phyloP scores from a whole-genome alignment of 1,140 invertebrate species.

The Diuraphis noxia region DNA sequence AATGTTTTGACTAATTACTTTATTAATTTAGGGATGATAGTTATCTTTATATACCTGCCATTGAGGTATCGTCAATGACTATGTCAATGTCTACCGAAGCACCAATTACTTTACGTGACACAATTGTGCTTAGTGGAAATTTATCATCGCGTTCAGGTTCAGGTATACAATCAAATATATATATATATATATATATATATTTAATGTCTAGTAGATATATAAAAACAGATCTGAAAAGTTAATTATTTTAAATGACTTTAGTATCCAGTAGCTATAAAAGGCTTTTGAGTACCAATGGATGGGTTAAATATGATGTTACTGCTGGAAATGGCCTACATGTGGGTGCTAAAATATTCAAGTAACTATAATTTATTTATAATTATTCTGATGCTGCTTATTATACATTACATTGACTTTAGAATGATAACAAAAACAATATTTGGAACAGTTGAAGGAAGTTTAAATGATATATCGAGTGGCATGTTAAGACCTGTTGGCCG shows the following conservation, averaged over 20 bases:
- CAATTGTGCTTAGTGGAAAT: constrained; percentile 77
- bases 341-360: constrained; percentile 66
- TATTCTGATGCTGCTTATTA: background rate
- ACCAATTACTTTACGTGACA: constrained; percentile 83
- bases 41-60: constrained; percentile 65
- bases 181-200: background rate
- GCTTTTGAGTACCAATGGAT: constrained; percentile 60
- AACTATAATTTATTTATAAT: background rate
- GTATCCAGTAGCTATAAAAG: constrained; percentile 52
- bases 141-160: constrained; percentile 85
- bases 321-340: constrained; percentile 75
- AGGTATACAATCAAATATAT: constrained; percentile 61
- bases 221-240: background rate
- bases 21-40: constrained; percentile 48
- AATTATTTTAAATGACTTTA: constrained; percentile 72
- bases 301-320: constrained; percentile 78
- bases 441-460: constrained; percentile 68
- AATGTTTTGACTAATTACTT: constrained; percentile 56
- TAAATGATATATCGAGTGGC: constrained; percentile 37
- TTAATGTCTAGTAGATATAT: background rate
- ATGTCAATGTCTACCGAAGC: constrained; percentile 91
- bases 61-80: constrained; percentile 90
- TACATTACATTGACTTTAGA: constrained; percentile 64
- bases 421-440: constrained; percentile 73
- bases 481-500: constrained; percentile 30